A percentile compares a stretch with the other conserved stretches of the same genome.
Conservation (phyloP, 2,113 vertebrate species). For the Columbina picui region DNA sequence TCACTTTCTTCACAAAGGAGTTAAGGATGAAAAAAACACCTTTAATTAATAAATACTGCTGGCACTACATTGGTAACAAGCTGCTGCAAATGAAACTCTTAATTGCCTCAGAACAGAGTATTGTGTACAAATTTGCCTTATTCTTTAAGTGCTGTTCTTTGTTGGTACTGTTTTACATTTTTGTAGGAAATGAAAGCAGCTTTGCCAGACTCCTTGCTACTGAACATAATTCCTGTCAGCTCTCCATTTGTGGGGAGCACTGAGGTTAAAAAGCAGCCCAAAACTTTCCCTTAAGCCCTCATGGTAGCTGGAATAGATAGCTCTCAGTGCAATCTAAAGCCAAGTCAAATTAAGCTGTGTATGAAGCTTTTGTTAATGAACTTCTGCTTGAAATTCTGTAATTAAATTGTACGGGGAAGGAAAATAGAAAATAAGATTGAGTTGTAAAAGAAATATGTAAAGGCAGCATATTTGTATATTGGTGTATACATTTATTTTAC, state of each 20-base stretch:
- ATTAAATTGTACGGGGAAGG: neutral
- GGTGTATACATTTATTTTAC: neutral
- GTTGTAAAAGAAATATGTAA: neutral
- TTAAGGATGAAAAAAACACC: slow-evolving; percentile 62
- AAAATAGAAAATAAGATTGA: neutral
- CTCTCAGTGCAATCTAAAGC: neutral
- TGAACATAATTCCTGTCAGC: neutral
- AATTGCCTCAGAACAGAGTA: slow-evolving; percentile 45
- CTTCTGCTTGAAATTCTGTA: neutral
- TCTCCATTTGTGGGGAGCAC: neutral
- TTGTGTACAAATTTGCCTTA: slow-evolving; percentile 53
- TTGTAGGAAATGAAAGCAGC: neutral
- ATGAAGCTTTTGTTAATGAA: neutral
- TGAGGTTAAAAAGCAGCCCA: neutral
- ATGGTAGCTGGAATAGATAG: neutral
- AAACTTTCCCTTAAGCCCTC: neutral
- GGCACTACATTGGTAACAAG: slow-evolving; percentile 56
- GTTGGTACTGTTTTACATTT: neutral
- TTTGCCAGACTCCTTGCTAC: neutral
- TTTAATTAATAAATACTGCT: slow-evolving; percentile 71
- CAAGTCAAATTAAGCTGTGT: neutral
- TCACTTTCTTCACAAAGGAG: slow-evolving; percentile 56
- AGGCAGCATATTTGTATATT: neutral
- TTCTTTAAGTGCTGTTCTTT: slow-evolving; percentile 28
- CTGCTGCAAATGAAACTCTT: slow-evolving; percentile 63